phyloP scores from a whole-genome alignment of 2,888 invertebrate genomes.

The Baccha elongata region DNA sequence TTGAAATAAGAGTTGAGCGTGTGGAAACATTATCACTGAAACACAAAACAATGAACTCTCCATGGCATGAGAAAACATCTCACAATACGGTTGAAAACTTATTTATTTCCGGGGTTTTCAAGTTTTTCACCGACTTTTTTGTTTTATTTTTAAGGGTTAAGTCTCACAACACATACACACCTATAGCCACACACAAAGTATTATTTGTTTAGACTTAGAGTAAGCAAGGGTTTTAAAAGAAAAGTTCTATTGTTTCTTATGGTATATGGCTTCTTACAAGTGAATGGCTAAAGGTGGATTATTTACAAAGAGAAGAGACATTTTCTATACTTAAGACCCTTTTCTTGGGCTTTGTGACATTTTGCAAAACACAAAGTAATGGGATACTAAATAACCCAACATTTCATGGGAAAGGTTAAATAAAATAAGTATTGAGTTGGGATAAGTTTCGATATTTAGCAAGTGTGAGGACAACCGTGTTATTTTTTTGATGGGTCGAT shows the following conservation, averaged over 20 bases:
- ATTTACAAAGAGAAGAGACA: constrained; percentile 36
- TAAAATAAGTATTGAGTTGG: constrained; percentile 13
- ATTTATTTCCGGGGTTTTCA: constrained; percentile 60
- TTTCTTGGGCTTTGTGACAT: constrained; percentile 27
- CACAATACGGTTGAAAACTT: constrained; percentile 32
- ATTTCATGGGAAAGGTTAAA: constrained; percentile 11
- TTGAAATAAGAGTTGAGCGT: constrained; percentile 25
- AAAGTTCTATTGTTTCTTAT: constrained; percentile 20
- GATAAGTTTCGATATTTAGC: constrained; percentile 27
- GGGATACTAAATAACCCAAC: constrained; percentile 2
- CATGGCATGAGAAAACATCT: constrained; percentile 20
- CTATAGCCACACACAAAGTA: constrained; percentile 24
- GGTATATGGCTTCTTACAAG: constrained; percentile 26
- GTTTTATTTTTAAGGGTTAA: constrained; percentile 35
- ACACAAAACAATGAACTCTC: constrained; percentile 40
- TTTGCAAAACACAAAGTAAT: not conserved
- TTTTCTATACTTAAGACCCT: constrained; percentile 13
- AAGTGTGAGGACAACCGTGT: not conserved
- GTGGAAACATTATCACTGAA: constrained; percentile 43
- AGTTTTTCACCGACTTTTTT: constrained; percentile 31
- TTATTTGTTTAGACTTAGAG: constrained; percentile 17
- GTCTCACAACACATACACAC: constrained; percentile 9
- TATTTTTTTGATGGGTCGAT: not conserved
- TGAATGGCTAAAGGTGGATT: constrained; percentile 40
- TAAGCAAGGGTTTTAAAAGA: constrained; percentile 4